Evolutionary conservation across 2,113 vertebrate species (phyloP), one percentile per base, ranked within the genome.

Genomic region (Spea multiplicata): DNA sequence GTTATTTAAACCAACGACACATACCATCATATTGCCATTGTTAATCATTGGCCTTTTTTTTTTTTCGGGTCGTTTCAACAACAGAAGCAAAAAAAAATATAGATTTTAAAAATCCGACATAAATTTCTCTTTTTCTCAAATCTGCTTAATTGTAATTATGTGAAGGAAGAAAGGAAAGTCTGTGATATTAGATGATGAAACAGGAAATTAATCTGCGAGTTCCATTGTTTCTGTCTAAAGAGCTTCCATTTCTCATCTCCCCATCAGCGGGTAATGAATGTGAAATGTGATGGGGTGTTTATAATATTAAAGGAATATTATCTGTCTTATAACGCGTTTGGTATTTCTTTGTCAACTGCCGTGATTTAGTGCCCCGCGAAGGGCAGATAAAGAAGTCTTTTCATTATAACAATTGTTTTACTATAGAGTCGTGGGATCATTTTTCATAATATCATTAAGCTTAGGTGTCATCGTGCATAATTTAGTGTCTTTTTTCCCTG

Each of bases 111-210:
- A n/a, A 17, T 30, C 30, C 2, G 30, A 30, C 30, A 30, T 30
- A 30, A 1, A 30, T 30, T 30, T 30, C 30, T 30, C 30, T 30
- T 30, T 30, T 30, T 30, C 2, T 30, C 30, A 30, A 30, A 30
- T 30, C 30, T 30, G 30, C 30, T 30, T 30, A 30, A 30, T 30
- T 30, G 30, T 30, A 30, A 30, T 30, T 30, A 30, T 46, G 44
- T 6, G 67, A 49, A 45, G 64, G n/a, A 52, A 47, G 53, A 62
- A 71, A 12, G 46, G 66, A 47, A 17, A 64, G 57, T 52, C 65
- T 47, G 48, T 44, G 0, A 3, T 50, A 80, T 0, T 81, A 87
- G 87, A 83, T 83, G 84, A 85, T 88, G 71, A 77, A n/a, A 81
- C 48, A 77, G 71, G 83, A 83, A 84, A 84, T 83, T 71, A 85